A percentile compares a stretch with the other conserved stretches of the same genome.
These are phyloP conservation scores for Quadroppia sp. DNA, from an alignment of 2,888 invertebrate genomes.

Conservation along the genomic window DNA sequence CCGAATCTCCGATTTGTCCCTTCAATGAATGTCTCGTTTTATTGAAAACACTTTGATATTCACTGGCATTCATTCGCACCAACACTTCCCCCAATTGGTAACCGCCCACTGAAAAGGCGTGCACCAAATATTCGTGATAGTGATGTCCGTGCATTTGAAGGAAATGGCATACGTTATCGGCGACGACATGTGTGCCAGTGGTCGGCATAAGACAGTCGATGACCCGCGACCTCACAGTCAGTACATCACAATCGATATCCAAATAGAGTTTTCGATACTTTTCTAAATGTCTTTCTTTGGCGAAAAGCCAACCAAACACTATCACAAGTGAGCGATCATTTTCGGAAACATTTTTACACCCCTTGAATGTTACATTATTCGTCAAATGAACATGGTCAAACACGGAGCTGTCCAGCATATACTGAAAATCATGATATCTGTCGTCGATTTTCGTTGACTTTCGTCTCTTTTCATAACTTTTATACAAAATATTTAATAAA, in stretches of 20 bases:
- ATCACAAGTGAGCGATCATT: slow-evolving; percentile 65
- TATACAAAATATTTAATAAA: no score
- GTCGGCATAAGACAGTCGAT: slow-evolving; percentile 80
- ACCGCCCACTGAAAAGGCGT: slow-evolving; percentile 85
- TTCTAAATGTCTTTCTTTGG: slow-evolving; percentile 73
- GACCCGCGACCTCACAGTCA: slow-evolving; percentile 71
- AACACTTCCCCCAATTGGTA: slow-evolving; percentile 82
- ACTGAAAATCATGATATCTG: no score
- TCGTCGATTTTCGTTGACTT: no score
- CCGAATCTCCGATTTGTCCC: slow-evolving; percentile 86
- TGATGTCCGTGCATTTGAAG: slow-evolving; percentile 59
- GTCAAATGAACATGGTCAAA: no score
- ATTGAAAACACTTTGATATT: not conserved
- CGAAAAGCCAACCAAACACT: slow-evolving; percentile 77
- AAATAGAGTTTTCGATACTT: slow-evolving; percentile 78
- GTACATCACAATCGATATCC: slow-evolving; percentile 77
- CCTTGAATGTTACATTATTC: no score
- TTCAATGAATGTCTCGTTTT: not conserved
- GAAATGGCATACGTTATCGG: slow-evolving; percentile 69
- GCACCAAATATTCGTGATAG: slow-evolving; percentile 67
- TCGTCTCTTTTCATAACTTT: no score
- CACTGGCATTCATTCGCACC: not conserved
- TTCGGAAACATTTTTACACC: no score
- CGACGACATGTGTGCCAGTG: slow-evolving; percentile 74
- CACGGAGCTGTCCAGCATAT: no score